Percentiles rank a stretch among this genome's conserved stretches.
Evolutionary conservation across 2,113 vertebrate genomes (phyloP).

Genomic region (Lasiurus borealis): DNA sequence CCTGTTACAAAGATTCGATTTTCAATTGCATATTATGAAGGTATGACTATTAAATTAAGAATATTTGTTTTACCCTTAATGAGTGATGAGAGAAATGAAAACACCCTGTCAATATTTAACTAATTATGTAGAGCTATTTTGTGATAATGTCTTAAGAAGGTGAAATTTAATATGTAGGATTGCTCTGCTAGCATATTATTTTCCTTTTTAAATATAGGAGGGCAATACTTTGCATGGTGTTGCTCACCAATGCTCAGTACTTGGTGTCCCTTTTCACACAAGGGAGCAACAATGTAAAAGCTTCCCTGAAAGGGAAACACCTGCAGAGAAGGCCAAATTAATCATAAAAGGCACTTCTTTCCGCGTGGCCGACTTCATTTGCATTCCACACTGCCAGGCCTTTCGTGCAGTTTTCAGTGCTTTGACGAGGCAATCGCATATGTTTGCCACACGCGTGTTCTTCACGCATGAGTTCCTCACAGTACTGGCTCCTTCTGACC

Average conservation of each 20-base stretch:
- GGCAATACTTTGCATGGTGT: conserved; percentile 5
- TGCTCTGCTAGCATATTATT: conserved; percentile 46
- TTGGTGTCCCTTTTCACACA: conserved; percentile 44
- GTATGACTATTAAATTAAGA: conserved; percentile 8
- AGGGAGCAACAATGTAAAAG: conserved; percentile 37
- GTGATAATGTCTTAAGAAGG: conserved; percentile 28
- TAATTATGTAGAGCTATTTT: conserved; percentile 54
- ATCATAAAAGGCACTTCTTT: neutral
- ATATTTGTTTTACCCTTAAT: conserved; percentile 67
- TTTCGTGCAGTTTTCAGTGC: neutral
- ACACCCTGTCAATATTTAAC: conserved; percentile 58
- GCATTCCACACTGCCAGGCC: neutral
- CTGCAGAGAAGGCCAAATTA: neutral
- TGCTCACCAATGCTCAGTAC: conserved; percentile 42
- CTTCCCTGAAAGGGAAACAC: neutral
- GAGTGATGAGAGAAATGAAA: conserved; percentile 71
- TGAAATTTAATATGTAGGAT: conserved; percentile 3
- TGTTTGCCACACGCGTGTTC: neutral
- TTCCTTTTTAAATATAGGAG: conserved; percentile 40
- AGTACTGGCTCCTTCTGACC: neutral
- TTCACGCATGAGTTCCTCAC: neutral
- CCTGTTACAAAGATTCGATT: conserved; percentile 46
- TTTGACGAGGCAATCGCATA: neutral
- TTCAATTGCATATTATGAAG: conserved; percentile 62
- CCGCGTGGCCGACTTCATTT: neutral